phyloP scores from a whole-genome alignment of 2,888 invertebrate genomes.

The Leucophenga montana region DNA sequence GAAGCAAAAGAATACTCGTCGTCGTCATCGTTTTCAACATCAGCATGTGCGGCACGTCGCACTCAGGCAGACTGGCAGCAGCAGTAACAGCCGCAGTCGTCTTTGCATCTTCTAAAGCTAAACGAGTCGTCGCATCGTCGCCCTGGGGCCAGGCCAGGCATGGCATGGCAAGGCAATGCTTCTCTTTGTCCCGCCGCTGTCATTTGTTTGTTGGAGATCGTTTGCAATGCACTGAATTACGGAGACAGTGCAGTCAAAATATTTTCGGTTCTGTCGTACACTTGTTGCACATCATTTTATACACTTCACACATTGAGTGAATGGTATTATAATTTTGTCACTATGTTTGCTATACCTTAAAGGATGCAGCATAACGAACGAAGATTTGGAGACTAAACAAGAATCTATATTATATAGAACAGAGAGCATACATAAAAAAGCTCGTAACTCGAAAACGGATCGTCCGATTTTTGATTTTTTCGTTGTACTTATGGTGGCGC shows the following conservation, averaged over 20 bases:
- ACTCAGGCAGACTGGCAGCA: constrained; percentile 31
- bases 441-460: too few relatives aligned
- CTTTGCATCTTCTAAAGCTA: neutral
- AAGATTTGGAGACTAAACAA: too few relatives aligned
- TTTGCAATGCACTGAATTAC: too few relatives aligned
- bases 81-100: constrained; percentile 31
- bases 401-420: too few relatives aligned
- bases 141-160: neutral
- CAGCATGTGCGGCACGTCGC: constrained; percentile 59
- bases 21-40: constrained; percentile 36
- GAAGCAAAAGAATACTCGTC: neutral
- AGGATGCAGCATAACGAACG: too few relatives aligned
- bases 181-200: neutral
- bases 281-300: constrained; percentile 25
- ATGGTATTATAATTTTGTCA: too few relatives aligned
- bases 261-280: constrained; percentile 46
- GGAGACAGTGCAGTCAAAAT: constrained; percentile 47
- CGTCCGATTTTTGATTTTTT: too few relatives aligned
- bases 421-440: too few relatives aligned
- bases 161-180: too few relatives aligned
- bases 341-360: too few relatives aligned
- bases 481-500: too few relatives aligned
- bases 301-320: too few relatives aligned
- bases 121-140: neutral
- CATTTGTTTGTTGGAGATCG: neutral